phyloP scores from a whole-genome alignment of 2,888 invertebrate species.

The Meiosimyza decipiens region DNA sequence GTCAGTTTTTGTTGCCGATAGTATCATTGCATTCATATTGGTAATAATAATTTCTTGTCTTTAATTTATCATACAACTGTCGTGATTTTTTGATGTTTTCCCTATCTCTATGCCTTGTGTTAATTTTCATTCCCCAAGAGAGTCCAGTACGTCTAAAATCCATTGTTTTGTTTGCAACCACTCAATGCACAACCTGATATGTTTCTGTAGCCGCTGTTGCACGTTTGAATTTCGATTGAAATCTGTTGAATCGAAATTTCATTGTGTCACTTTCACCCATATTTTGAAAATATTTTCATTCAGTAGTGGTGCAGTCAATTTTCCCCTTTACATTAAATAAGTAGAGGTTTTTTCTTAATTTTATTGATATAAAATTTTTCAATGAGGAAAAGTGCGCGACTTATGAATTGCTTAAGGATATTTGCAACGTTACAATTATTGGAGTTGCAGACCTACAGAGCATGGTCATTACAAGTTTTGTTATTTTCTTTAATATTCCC shows the following conservation, averaged over 20 bases:
- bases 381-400: slow-evolving; percentile 20
- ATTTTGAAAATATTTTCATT: not conserved
- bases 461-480: not conserved
- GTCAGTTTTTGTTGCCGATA: too few relatives aligned
- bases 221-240: slow-evolving; percentile 19
- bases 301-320: not conserved
- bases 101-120: not conserved
- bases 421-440: not conserved
- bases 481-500: not conserved
- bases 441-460: not conserved
- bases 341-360: not conserved
- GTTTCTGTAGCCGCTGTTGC: not conserved
- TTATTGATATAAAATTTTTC: slow-evolving; percentile 8
- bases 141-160: too few relatives aligned
- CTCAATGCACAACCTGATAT: not conserved
- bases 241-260: slow-evolving; percentile 17
- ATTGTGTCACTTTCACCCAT: not conserved
- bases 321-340: not conserved
- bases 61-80: slow-evolving; percentile 38
- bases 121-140: not conserved
- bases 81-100: slow-evolving; percentile 6
- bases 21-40: too few relatives aligned
- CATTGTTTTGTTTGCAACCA: not conserved
- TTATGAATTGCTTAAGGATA: slow-evolving; percentile 16
- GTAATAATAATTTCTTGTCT: not conserved